A percentile compares a stretch with the other conserved stretches of the same genome.
Conservation (phyloP, 2,888 invertebrate species). For the Mallateleia sp. region DNA sequence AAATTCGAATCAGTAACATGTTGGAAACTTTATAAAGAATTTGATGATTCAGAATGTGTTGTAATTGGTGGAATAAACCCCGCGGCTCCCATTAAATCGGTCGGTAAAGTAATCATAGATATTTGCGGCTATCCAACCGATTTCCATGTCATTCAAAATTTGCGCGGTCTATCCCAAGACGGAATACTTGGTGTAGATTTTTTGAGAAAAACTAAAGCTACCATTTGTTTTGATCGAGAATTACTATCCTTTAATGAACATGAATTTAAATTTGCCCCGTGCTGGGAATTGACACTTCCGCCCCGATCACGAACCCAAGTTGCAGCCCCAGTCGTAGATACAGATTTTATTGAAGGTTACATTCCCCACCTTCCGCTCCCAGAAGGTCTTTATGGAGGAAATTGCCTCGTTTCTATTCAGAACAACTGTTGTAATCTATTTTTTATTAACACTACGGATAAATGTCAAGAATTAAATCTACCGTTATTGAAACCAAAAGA, state of each 20-base stretch:
- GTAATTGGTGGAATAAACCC: neutral
- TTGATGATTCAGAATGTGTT: neutral
- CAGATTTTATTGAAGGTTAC: slow-evolving; percentile 5
- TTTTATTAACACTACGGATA: slow-evolving; percentile 4
- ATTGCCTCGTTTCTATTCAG: slow-evolving; percentile 6
- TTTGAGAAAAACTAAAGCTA: neutral
- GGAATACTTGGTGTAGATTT: slow-evolving; percentile 22
- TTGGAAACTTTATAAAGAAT: neutral
- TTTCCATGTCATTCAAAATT: slow-evolving; percentile 28
- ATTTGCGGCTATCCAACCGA: neutral
- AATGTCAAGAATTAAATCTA: neutral
- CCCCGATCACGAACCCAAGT: slow-evolving; percentile 20
- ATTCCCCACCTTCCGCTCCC: neutral
- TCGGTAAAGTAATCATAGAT: neutral
- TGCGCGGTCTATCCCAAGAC: neutral
- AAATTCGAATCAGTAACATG: neutral
- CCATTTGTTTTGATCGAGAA: neutral
- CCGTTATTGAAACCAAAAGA: no score
- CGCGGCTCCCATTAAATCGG: neutral
- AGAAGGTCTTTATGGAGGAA: slow-evolving; percentile 12
- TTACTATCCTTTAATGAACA: neutral
- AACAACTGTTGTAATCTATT: slow-evolving; percentile 10
- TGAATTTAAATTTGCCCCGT: neutral
- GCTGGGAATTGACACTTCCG: neutral
- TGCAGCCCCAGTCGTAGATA: neutral